Evolutionary conservation across 2,113 vertebrate species (phyloP).

Genomic region (Pedionomus torquatus): DNA sequence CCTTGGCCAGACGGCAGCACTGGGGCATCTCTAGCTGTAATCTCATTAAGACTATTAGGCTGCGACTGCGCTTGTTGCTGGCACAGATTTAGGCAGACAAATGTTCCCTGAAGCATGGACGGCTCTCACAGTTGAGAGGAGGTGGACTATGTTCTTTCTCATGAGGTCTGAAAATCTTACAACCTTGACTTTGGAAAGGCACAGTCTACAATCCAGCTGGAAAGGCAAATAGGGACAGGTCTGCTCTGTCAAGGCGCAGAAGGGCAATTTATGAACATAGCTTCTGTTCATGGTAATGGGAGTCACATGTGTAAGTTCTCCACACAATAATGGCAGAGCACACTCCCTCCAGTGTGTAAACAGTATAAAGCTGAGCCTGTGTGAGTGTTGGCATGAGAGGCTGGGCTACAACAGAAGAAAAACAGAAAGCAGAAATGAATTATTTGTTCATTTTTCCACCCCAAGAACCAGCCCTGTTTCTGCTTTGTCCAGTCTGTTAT

Average conservation of each 20-base stretch:
- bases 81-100: background rate
- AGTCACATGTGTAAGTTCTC: slow-evolving; percentile 21
- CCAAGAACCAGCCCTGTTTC: background rate
- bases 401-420: slow-evolving; percentile 6
- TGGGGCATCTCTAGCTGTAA: slow-evolving; percentile 1
- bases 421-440: slow-evolving; percentile 50
- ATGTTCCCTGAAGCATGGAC: background rate
- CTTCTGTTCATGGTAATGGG: background rate
- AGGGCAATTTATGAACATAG: background rate
- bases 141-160: background rate
- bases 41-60: slow-evolving; percentile 2
- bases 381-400: background rate
- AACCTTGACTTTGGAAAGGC: background rate
- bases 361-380: slow-evolving; percentile 57
- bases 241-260: background rate
- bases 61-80: background rate
- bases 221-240: background rate
- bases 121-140: background rate
- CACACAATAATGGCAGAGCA: background rate
- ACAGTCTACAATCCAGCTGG: background rate
- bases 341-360: slow-evolving; percentile 42
- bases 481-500: background rate
- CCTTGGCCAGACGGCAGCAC: background rate
- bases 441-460: slow-evolving; percentile 7
- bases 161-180: background rate